Base-by-base conservation (phyloP, 2,888 invertebrate species). In the Eupithecia dodoneata region DNA sequence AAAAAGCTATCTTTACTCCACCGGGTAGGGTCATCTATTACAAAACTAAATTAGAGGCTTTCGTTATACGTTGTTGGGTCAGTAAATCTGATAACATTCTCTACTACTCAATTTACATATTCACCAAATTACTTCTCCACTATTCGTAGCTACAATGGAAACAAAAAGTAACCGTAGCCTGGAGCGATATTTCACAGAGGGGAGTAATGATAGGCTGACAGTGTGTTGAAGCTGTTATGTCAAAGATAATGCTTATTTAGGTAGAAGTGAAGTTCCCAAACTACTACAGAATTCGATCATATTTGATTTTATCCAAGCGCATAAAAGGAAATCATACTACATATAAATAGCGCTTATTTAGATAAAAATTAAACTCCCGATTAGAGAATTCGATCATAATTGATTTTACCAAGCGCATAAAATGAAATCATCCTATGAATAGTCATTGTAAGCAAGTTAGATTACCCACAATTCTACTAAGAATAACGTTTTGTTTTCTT, bases 21-120 rank as follows among this genome's bases (percentile, higher is more conserved):
- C 74, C 52, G 76, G 71, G 79, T 75, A 80, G 79, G 80, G 81
- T 77, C 78, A 78, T 84, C 83, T 84, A 81, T 83, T 79, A 81
- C 67, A 75, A 81, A 82, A 78, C 73, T 73, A 80, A 80, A 79
- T 81, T 81, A 81, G 74, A 77, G 82, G 80, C 75, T 82, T 83
- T 81, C 82, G 85, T 84, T 85, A 84, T 83, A 85, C 87, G 81
- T 86, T 84, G 89, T 81, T 89, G 86, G 86, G 83, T 86, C 79
- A 81, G 78, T 83, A 79, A 79, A 92, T 92, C 91, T 85, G 90
- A 91, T 91, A 91, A 87, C 83, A 84, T 86, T 87, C 82, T 86
- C 81, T 82, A 84, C 75, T 83, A 74, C 81, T 83, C 83, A 78
- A 89, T 90, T 90, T 86, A 88, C 87, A 88, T 90, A 87, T 89